A percentile compares a stretch with the other conserved stretches of the same genome.
phyloP scores from a whole-genome alignment of 37 sponge, comb jelly and placozoan species.

The Tethya wilhelma region DNA sequence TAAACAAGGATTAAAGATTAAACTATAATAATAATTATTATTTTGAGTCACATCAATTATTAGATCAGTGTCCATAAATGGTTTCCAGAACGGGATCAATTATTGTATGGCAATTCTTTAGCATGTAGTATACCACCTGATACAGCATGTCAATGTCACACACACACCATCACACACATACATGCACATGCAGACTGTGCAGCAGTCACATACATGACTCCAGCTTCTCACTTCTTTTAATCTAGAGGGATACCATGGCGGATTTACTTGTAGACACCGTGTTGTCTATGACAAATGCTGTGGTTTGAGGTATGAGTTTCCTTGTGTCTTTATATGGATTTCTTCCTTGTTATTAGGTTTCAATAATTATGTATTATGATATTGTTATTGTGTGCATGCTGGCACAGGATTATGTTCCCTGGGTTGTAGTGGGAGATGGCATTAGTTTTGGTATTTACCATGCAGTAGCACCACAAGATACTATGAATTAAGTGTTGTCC shows the following conservation, averaged over 20 bases:
- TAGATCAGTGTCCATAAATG: background rate
- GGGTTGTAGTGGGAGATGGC: conserved; percentile 96
- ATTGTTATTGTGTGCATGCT: conserved; percentile 41
- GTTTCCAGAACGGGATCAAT: background rate
- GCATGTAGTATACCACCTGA: conserved; percentile 8
- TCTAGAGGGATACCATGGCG: conserved; percentile 75
- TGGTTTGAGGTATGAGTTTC: too few species aligned
- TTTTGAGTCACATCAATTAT: too few species aligned
- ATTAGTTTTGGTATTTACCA: too few species aligned
- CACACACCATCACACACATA: too few species aligned
- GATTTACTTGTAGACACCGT: too few species aligned
- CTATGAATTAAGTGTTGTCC: too few species aligned
- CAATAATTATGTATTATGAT: background rate
- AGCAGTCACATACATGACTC: conserved; percentile 92
- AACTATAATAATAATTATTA: too few species aligned
- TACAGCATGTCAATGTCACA: conserved; percentile 38
- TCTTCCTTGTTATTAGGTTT: background rate
- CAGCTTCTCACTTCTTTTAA: conserved; percentile 93
- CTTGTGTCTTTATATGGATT: too few species aligned
- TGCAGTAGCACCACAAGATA: too few species aligned
- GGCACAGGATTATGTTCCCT: conserved; percentile 73
- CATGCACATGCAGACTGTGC: too few species aligned
- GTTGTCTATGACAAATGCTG: too few species aligned
- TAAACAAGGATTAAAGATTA: too few species aligned
- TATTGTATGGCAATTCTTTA: background rate